phyloP scores from a whole-genome alignment of 2,797 vertebrate genomes.

The Acipenser transmontanus region DNA sequence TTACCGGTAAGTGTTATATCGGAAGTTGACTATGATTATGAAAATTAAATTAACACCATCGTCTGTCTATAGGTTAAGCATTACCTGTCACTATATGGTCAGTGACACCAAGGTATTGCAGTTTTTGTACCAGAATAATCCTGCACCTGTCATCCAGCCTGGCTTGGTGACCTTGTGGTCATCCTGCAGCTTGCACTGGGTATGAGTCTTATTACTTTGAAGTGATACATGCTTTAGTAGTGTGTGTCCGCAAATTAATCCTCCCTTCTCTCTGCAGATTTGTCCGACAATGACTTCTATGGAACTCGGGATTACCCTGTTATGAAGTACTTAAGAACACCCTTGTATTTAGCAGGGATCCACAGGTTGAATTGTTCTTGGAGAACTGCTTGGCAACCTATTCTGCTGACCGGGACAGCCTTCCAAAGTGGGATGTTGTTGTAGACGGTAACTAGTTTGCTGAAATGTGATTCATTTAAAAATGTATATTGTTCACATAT shows the following conservation, averaged over 20 bases:
- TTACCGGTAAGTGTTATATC: conserved; percentile 36
- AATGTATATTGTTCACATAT: neutral
- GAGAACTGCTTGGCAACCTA: conserved; percentile 64
- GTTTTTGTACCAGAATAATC: conserved; percentile 32
- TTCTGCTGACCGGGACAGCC: conserved; percentile 35
- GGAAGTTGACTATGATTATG: neutral
- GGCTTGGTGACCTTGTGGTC: conserved; percentile 48
- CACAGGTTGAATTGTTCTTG: conserved; percentile 50
- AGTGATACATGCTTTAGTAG: neutral
- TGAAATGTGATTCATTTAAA: neutral
- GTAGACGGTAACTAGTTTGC: conserved; percentile 44
- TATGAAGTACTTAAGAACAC: conserved; percentile 41
- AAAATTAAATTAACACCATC: neutral
- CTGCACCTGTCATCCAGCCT: conserved; percentile 37
- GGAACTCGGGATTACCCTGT: conserved; percentile 51
- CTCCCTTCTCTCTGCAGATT: conserved; percentile 34
- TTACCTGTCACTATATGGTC: conserved; percentile 56
- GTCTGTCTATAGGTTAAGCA: conserved; percentile 34
- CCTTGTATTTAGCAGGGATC: conserved; percentile 53
- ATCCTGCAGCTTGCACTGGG: conserved; percentile 52
- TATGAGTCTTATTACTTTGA: conserved; percentile 19
- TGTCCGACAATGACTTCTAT: conserved; percentile 44
- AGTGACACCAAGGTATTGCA: conserved; percentile 34
- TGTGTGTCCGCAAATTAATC: too few species aligned
- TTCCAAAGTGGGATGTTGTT: conserved; percentile 63